A percentile compares a stretch with the other conserved stretches of the same genome.
Evolutionary conservation across 2,888 invertebrate genomes (phyloP).

Genomic region (Hecatera dysodea): DNA sequence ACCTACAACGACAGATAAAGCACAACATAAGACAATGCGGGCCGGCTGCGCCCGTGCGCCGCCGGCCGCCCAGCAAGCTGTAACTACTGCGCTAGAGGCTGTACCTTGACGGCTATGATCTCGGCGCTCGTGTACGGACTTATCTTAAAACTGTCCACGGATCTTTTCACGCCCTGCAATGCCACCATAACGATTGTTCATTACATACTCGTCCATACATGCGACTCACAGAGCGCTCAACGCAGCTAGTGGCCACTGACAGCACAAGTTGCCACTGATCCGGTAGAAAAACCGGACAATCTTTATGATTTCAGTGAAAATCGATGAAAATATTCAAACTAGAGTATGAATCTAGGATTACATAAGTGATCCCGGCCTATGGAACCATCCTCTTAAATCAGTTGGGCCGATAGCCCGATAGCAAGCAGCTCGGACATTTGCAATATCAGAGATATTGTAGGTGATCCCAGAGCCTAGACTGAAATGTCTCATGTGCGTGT

Average conservation of each 20-base stretch:
- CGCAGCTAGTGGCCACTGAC: not conserved
- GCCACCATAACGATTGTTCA: constrained; percentile 45
- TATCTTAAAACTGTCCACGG: constrained; percentile 95
- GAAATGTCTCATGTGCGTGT: not conserved
- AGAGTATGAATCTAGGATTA: not conserved
- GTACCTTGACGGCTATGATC: constrained; percentile 99
- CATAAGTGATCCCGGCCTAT: not conserved
- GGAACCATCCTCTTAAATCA: no score
- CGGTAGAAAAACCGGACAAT: not conserved
- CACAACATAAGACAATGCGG: constrained; percentile 33
- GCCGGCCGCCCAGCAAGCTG: constrained; percentile 26
- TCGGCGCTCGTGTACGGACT: constrained; percentile 93
- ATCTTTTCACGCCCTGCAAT: constrained; percentile 97
- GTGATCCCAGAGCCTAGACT: not conserved
- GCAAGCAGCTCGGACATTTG: not conserved
- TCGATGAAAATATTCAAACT: not conserved
- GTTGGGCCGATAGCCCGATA: not conserved
- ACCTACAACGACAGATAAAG: constrained; percentile 54
- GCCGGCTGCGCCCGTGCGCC: not conserved
- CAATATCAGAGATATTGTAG: not conserved
- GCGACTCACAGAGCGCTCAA: not conserved
- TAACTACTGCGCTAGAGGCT: constrained; percentile 50
- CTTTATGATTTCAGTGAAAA: not conserved
- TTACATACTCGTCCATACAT: not conserved
- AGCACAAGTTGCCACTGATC: not conserved